Conservation (phyloP, 1,140 invertebrate genomes). For the Bombus superbus region DNA sequence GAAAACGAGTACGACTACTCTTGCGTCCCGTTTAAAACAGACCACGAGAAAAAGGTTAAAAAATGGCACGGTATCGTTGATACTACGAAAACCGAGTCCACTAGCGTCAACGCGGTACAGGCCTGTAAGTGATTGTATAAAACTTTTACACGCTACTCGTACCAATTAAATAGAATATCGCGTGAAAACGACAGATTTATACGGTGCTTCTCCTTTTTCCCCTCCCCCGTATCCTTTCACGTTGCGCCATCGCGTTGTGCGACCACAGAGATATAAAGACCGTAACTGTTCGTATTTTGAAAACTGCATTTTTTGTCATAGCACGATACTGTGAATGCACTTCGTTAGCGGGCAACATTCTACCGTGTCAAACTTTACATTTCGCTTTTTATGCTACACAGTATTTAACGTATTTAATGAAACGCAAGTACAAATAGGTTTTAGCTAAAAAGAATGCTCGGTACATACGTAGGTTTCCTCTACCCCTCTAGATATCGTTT, state of each 20-base stretch:
- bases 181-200: slow-evolving; percentile 38
- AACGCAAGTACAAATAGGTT: neutral
- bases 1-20: slow-evolving; percentile 18
- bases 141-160: slow-evolving; percentile 3
- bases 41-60: neutral
- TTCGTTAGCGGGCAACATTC: neutral
- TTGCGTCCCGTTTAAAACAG: slow-evolving; percentile 1
- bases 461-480: neutral
- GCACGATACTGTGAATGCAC: neutral
- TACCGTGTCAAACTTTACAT: neutral
- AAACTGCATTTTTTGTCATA: neutral
- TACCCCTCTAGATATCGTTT: neutral
- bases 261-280: neutral
- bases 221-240: neutral
- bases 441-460: neutral
- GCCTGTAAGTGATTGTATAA: slow-evolving; percentile 12
- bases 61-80: neutral
- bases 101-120: neutral
- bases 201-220: neutral
- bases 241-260: neutral
- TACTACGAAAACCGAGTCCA: neutral
- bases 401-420: neutral
- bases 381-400: neutral
- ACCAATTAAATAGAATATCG: slow-evolving; percentile 16
- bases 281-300: neutral